phyloP scores from a whole-genome alignment of 2,113 vertebrate genomes.

The Azemiops feae region DNA sequence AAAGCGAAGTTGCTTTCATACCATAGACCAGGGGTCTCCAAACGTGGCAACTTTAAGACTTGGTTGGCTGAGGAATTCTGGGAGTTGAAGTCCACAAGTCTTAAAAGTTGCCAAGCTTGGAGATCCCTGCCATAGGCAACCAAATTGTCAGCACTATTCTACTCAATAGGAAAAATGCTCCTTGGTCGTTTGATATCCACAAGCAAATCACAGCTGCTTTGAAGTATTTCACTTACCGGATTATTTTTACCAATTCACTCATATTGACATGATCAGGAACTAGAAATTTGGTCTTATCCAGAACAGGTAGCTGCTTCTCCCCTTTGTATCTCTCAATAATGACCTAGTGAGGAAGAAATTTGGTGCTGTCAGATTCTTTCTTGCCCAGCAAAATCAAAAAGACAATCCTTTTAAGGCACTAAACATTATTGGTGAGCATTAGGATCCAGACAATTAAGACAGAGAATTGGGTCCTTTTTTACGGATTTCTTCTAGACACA shows the following conservation, averaged over 20 bases:
- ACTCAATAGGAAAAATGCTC: not conserved
- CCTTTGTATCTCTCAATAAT: conserved; percentile 98
- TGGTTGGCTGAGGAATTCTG: not conserved
- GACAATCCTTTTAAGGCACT: not conserved
- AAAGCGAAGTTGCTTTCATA: not conserved
- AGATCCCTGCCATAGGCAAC: not conserved
- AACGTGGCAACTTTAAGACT: not conserved
- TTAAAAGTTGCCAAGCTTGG: not conserved
- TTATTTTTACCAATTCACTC: conserved; percentile 99
- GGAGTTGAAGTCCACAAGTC: not conserved
- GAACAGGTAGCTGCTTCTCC: conserved; percentile 93
- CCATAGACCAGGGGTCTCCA: not conserved
- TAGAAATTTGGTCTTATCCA: conserved; percentile 99
- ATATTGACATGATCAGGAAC: conserved; percentile 99
- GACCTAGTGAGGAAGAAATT: conserved; percentile 74
- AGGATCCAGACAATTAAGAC: not conserved
- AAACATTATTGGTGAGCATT: not conserved
- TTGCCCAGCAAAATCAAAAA: not conserved
- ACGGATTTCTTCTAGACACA: not conserved
- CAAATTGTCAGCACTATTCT: not conserved
- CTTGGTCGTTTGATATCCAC: not conserved
- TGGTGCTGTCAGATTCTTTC: not conserved
- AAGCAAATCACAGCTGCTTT: not conserved
- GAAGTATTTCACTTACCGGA: conserved; percentile 77
- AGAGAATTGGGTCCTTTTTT: not conserved